Percentiles rank a stretch among this genome's conserved stretches.
phyloP scores from a whole-genome alignment of 2,797 vertebrate species.

The Amphiprion clarkii region DNA sequence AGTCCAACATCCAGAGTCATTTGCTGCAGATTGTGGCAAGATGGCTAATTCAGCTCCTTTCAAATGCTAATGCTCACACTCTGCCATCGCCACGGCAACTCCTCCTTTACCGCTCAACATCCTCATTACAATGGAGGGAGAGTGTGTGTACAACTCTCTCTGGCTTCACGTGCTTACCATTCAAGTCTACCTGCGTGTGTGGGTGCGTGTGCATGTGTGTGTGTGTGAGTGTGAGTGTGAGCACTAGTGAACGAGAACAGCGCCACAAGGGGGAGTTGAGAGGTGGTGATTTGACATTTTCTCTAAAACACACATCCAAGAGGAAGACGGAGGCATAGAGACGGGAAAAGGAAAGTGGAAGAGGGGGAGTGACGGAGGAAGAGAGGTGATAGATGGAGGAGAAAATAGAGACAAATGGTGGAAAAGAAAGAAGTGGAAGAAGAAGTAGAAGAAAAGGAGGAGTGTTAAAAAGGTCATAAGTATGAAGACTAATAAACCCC shows the following conservation, averaged over 20 bases:
- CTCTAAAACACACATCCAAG: constrained; percentile 40
- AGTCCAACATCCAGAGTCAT: constrained; percentile 58
- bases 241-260: constrained; percentile 66
- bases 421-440: background rate
- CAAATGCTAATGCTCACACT: constrained; percentile 71
- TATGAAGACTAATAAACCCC: background rate
- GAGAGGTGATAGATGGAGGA: background rate
- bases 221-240: constrained; percentile 19
- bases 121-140: constrained; percentile 65
- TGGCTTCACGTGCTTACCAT: constrained; percentile 14
- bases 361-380: background rate
- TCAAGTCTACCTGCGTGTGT: constrained; percentile 28
- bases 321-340: background rate
- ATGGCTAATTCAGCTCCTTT: constrained; percentile 74
- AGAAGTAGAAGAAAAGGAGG: background rate
- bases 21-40: constrained; percentile 58
- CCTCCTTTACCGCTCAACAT: constrained; percentile 74
- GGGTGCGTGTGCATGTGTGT: constrained; percentile 23
- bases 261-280: constrained; percentile 83
- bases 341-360: background rate
- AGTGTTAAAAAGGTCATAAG: background rate
- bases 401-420: background rate
- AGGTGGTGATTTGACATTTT: constrained; percentile 64
- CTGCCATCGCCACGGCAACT: constrained; percentile 59
- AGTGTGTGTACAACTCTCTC: constrained; percentile 36